phyloP scores from a whole-genome alignment of 2,888 invertebrate species.

The Caenorhabditis parvicauda region DNA sequence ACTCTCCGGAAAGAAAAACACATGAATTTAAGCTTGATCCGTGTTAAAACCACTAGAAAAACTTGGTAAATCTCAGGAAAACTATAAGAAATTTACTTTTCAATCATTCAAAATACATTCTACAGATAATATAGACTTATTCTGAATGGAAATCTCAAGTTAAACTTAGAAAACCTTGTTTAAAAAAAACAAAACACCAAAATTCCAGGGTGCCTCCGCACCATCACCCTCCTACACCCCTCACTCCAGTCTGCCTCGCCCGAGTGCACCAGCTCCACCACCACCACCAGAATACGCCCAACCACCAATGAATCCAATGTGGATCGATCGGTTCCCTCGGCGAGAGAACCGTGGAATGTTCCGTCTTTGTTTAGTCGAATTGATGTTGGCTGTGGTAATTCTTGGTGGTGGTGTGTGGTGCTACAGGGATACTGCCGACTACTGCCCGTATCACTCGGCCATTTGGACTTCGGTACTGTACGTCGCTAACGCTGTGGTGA shows the following conservation, averaged over 20 bases:
- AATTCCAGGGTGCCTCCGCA: slow-evolving; percentile 13
- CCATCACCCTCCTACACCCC: slow-evolving; percentile 21
- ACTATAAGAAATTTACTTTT: too few relatives aligned
- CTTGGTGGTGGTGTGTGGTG: slow-evolving; percentile 59
- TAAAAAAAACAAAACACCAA: too few relatives aligned
- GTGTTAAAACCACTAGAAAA: too few relatives aligned
- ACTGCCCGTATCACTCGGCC: slow-evolving; percentile 61
- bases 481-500: slow-evolving; percentile 42
- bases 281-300: slow-evolving; percentile 36
- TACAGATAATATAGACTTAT: too few relatives aligned
- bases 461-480: slow-evolving; percentile 58
- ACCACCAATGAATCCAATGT: slow-evolving; percentile 45
- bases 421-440: slow-evolving; percentile 53
- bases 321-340: slow-evolving; percentile 54
- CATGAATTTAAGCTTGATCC: too few relatives aligned
- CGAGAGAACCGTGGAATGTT: slow-evolving; percentile 60
- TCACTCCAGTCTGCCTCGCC: slow-evolving; percentile 9
- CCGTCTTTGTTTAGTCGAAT: slow-evolving; percentile 50
- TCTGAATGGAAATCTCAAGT: too few relatives aligned
- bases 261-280: slow-evolving; percentile 31
- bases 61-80: too few relatives aligned
- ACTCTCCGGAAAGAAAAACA: too few relatives aligned
- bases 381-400: slow-evolving; percentile 51
- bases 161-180: too few relatives aligned
- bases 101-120: too few relatives aligned